Conservation (phyloP, 2,113 vertebrate genomes). For the Callipepla squamata region DNA sequence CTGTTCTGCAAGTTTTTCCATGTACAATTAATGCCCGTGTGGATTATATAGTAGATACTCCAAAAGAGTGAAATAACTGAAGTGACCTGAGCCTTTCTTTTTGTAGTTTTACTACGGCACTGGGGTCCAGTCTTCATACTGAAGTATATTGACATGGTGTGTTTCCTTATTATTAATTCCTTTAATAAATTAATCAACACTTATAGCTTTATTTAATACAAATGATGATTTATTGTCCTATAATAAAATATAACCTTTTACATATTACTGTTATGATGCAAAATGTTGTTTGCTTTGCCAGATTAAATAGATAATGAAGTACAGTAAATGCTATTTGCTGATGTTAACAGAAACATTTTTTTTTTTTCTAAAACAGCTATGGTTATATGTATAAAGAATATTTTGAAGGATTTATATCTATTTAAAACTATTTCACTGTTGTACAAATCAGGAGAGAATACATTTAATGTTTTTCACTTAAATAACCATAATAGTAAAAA, state of each 20-base stretch:
- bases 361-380: not conserved
- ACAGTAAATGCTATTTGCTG: slow-evolving; percentile 27
- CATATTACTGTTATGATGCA: not conserved
- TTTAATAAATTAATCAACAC: slow-evolving; percentile 58
- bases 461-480: slow-evolving; percentile 4
- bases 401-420: not conserved
- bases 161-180: not conserved
- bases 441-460: slow-evolving; percentile 1
- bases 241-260: slow-evolving; percentile 45
- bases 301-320: slow-evolving; percentile 20
- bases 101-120: slow-evolving; percentile 11
- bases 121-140: not conserved
- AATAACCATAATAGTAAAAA: slow-evolving; percentile 1
- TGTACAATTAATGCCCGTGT: not conserved
- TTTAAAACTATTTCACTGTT: slow-evolving; percentile 15
- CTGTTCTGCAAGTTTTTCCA: slow-evolving; percentile 34
- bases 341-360: slow-evolving; percentile 7
- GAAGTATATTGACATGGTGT: not conserved
- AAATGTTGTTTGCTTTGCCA: slow-evolving; percentile 49
- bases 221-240: slow-evolving; percentile 36
- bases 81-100: not conserved
- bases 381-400: not conserved
- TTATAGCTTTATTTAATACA: slow-evolving; percentile 21
- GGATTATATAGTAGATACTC: slow-evolving; percentile 3
- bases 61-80: not conserved